Evolutionary conservation across 2,797 vertebrate genomes (phyloP), one percentile per base, ranked within the genome.

Genomic region (Bryconaethiops microstoma): DNA sequence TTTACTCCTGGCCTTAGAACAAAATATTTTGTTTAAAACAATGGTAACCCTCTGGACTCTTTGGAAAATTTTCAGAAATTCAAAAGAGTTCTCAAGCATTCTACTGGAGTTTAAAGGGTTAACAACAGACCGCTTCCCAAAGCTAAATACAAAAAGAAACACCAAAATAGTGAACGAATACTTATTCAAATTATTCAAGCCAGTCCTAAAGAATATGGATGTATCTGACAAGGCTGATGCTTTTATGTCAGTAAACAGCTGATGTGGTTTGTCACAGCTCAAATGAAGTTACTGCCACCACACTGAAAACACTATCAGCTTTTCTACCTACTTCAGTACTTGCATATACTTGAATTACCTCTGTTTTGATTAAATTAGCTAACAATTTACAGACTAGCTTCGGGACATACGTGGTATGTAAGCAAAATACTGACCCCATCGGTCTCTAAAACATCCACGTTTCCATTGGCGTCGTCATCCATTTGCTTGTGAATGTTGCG

Each of bases 391-490:
- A 21, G 70, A 74, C 29, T 65, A 39, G 29, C 9, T 68, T 57
- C 40, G 21, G n/a, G 52, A 21, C 16, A 39, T 35, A 14, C 21
- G 35, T 23, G 14, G 5, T 60, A 62, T 21, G 40, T 21, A 63
- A 77, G 54, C 35, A 45, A 67, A 74, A 40, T 73, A 93, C 96
- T 91, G 72, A 99, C 98, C 90, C 97, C 97, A 0, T 98, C 97
- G 0, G 97, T 99, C 93, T 99, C 98, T 67, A 85, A 87, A 29
- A 99, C 96, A 0, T 99, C 98, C 78, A 99, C 97, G 0, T 98
- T 97, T 79, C 98, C 98, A 2, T 99, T 99, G 88, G 96, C 97
- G 0, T 99, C 98, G 5, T 99, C 97, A 0, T 99, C 98, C 98
- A 99, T 99, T 92, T 97, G 96, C 77, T 99, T 99, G 92, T 99